Percentiles rank a stretch among this genome's conserved stretches.
Conservation (phyloP, 2,113 vertebrate species). For the Archilochus colubris region DNA sequence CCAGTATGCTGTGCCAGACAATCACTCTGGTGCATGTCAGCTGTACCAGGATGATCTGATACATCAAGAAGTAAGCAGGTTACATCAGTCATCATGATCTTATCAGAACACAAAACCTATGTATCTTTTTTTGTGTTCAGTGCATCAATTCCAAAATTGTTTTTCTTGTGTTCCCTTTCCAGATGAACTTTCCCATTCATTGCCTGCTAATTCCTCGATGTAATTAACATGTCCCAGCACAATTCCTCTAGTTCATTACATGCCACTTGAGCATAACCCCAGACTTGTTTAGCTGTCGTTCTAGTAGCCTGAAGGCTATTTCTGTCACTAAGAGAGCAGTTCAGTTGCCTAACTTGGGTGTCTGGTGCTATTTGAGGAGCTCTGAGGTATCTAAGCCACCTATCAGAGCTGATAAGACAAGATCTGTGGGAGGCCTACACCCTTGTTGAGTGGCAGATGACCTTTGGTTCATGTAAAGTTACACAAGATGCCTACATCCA, state of each 20-base stretch:
- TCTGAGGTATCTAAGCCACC: neutral
- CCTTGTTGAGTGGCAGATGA: neutral
- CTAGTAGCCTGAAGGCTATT: neutral
- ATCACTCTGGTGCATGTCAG: neutral
- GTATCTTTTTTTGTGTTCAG: neutral
- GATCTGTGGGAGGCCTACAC: neutral
- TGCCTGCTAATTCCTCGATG: neutral
- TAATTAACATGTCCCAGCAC: neutral
- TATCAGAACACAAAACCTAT: neutral
- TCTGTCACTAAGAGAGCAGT: neutral
- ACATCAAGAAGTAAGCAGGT: neutral
- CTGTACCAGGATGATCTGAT: conserved; percentile 41
- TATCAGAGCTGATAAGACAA: neutral
- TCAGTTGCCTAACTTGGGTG: neutral
- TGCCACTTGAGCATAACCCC: neutral
- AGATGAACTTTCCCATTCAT: neutral
- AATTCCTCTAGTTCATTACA: neutral
- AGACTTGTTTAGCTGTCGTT: neutral
- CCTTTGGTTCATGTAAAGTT: neutral
- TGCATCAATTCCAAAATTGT: neutral
- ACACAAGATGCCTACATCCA: neutral
- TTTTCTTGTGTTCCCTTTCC: neutral
- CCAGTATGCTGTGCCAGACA: conserved; percentile 34
- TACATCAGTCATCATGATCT: conserved; percentile 22
- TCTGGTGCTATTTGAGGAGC: neutral